Base-by-base conservation (phyloP, 2,113 vertebrate genomes). In the Columba livia region DNA sequence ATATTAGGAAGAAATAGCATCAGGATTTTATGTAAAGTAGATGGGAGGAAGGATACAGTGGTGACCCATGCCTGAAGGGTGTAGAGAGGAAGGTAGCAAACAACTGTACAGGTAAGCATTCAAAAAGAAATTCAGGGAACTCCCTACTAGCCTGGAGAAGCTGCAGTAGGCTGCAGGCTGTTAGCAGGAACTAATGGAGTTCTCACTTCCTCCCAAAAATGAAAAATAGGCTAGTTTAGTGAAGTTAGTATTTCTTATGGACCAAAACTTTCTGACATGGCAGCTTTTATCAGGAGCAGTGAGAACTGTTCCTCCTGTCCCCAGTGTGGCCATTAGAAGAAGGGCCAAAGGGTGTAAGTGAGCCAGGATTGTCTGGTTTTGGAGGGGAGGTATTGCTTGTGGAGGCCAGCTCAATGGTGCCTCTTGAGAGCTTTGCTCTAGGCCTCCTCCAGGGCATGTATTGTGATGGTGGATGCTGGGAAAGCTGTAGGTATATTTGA, bases 251-350 rank as follows among this genome's bases (percentile, higher is more conserved):
- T 81, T 69, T 86, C n/a, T 40, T 10, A 26, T 6, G 16, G 60
- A 32, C 15, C 15, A 62, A 28, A 86, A 16, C 23, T 79, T 82
- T 51, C n/a, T 58, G 23, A 29, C 1, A 3, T 40, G 19, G n/a
- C 10, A 53, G 60, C 28, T 69, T 2, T 0, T n/a, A 10, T 7
- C 0, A 0, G 5, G 32, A 10, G 24, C 9, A 34, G 38, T 17
- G 9, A 31, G 20, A 82, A 20, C 6, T 23, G n/a, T 29, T 72
- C 2, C 10, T 42, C 4, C 14, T 54, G 5, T 24, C 5, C 8
- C 42, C 23, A 31, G 5, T 7, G 18, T n/a, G 24, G 26, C 38
- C 9, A 3, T 79, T 32, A 78, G 53, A 54, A 12, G 40, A 61
- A n/a, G 29, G 44, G 36, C 57, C 17, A 58, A 24, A 36, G 10